A percentile compares a stretch with the other conserved stretches of the same genome.
Evolutionary conservation across 2,113 vertebrate species (phyloP).

Genomic region (Herpetotheres cachinnans): DNA sequence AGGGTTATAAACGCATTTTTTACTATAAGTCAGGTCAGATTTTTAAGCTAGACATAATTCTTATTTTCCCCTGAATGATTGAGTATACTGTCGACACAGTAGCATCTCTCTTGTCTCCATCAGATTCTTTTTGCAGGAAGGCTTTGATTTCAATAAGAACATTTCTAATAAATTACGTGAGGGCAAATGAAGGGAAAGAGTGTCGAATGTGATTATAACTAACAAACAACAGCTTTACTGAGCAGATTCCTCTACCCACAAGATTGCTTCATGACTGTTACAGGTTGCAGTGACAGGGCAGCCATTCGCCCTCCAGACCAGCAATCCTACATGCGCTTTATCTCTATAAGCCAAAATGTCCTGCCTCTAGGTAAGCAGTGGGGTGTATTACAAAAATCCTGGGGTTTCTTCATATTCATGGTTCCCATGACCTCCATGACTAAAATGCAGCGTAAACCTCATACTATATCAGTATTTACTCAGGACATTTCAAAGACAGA

Average conservation of each 20-base stretch:
- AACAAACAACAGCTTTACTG: neutral
- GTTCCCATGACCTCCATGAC: neutral
- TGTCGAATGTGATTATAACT: neutral
- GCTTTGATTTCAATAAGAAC: neutral
- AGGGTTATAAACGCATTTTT: neutral
- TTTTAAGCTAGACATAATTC: neutral
- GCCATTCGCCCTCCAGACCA: neutral
- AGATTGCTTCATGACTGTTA: neutral
- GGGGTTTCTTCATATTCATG: neutral
- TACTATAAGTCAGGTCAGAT: neutral
- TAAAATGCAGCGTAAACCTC: neutral
- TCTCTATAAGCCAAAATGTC: neutral
- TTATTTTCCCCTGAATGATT: neutral
- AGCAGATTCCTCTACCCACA: neutral
- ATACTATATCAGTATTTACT: neutral
- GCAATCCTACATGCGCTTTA: neutral
- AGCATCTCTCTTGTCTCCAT: neutral
- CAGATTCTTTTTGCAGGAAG: neutral
- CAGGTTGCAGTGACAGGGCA: neutral
- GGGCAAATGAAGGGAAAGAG: neutral
- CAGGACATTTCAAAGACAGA: neutral
- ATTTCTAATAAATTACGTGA: neutral
- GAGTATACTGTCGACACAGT: neutral
- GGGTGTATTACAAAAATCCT: neutral
- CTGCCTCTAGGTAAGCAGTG: neutral